A percentile compares a stretch with the other conserved stretches of the same genome.
Evolutionary conservation across 2,113 vertebrate species (phyloP).

Genomic region (Labeo catla): DNA sequence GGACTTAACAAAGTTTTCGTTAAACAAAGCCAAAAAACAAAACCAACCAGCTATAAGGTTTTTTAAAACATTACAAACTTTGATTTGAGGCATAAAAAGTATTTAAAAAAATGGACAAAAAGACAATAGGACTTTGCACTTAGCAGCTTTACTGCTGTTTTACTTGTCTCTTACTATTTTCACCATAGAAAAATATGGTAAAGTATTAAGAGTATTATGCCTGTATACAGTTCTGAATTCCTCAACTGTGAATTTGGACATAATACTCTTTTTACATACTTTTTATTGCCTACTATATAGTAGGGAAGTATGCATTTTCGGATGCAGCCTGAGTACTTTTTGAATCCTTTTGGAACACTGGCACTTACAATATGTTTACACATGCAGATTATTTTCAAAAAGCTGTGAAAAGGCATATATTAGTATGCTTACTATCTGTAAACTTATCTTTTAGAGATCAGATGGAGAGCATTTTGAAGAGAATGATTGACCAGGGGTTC

Average conservation of each 20-base stretch:
- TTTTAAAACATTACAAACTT: not conserved
- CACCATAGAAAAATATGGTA: not conserved
- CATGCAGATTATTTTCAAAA: not conserved
- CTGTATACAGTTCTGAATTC: not conserved
- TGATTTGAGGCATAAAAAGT: not conserved
- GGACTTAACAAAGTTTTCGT: not conserved
- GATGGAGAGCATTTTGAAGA: slow-evolving; percentile 32
- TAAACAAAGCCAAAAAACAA: not conserved
- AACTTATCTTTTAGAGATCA: slow-evolving; percentile 30
- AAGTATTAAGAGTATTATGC: not conserved
- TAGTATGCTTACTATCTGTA: not conserved
- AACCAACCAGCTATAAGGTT: not conserved
- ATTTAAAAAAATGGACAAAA: not conserved
- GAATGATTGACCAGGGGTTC: slow-evolving; percentile 14
- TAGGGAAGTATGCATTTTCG: not conserved
- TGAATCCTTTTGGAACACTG: not conserved
- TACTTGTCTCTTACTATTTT: not conserved
- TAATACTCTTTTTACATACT: not conserved
- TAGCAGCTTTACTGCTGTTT: not conserved
- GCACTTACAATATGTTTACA: not conserved
- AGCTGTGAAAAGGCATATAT: not conserved
- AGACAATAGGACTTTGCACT: not conserved
- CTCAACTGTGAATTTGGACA: not conserved
- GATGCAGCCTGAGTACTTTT: not conserved
- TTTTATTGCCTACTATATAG: not conserved